phyloP scores from a whole-genome alignment of 2,113 vertebrate species.

The Coryphaenoides rupestris region DNA sequence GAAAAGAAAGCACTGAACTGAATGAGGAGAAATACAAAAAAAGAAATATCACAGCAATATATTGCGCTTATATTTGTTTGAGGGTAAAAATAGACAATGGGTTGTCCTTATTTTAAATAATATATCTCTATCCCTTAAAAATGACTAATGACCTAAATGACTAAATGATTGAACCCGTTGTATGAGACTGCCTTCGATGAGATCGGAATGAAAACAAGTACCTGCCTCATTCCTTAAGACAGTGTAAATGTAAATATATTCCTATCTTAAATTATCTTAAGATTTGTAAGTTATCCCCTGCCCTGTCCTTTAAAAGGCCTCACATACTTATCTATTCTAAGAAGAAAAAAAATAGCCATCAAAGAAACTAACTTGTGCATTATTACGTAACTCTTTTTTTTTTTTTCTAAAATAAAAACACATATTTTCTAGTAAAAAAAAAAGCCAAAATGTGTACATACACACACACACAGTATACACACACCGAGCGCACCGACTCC shows the following conservation, averaged over 20 bases:
- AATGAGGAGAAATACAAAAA: not conserved
- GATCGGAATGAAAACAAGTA: not conserved
- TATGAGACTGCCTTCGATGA: slow-evolving; percentile 10
- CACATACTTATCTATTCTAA: too few relatives aligned
- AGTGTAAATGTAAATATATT: slow-evolving; percentile 28
- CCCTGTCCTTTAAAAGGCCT: too few relatives aligned
- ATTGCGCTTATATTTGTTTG: too few relatives aligned
- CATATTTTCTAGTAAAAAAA: slow-evolving; percentile 5
- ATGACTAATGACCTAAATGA: not conserved
- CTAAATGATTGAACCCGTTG: not conserved
- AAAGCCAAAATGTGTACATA: too few relatives aligned
- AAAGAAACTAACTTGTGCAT: slow-evolving; percentile 7
- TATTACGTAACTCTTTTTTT: not conserved
- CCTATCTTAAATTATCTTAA: slow-evolving; percentile 20
- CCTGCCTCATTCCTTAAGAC: slow-evolving; percentile 5
- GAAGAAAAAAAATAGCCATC: slow-evolving; percentile 13
- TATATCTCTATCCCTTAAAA: not conserved
- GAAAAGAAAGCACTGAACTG: too few relatives aligned
- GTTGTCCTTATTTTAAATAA: not conserved
- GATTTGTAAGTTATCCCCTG: not conserved
- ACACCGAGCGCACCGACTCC: too few relatives aligned
- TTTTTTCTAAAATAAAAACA: too few relatives aligned
- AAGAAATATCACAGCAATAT: too few relatives aligned
- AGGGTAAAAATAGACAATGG: too few relatives aligned
- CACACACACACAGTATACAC: too few relatives aligned